Percentiles rank a stretch among this genome's conserved stretches.
These are phyloP conservation scores for Champsocephalus esox DNA, from an alignment of 2,797 vertebrate genomes.

Conservation along the genomic window DNA sequence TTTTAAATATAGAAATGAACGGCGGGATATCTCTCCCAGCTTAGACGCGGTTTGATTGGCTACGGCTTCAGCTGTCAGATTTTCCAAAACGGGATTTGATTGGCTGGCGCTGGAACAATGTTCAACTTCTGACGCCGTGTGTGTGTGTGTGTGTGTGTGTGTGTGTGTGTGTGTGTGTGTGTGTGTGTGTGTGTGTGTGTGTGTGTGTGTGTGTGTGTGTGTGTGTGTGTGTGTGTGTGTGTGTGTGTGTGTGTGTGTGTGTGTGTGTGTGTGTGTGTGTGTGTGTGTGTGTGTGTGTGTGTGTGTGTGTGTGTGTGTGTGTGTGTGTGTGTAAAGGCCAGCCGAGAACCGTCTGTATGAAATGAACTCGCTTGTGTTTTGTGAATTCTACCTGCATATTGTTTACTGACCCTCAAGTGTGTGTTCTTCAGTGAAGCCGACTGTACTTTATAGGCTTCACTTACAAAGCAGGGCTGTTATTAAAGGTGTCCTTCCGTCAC, in stretches of 20 bases:
- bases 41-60: too few relatives aligned
- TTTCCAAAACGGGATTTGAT: too few relatives aligned
- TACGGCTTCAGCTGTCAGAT: too few relatives aligned
- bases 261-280: constrained; percentile 23
- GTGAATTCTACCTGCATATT: constrained; percentile 6
- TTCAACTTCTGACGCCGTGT: too few relatives aligned
- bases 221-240: not conserved
- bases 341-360: not conserved
- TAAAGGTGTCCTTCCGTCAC: constrained; percentile 1
- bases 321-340: not conserved
- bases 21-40: too few relatives aligned
- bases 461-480: constrained; percentile 25
- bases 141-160: too few relatives aligned
- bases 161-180: too few relatives aligned
- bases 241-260: constrained; percentile 21
- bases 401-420: constrained; percentile 13
- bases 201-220: too few relatives aligned
- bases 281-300: not conserved
- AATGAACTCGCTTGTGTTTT: constrained; percentile 10
- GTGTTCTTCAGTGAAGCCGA: not conserved
- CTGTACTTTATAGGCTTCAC: constrained; percentile 1
- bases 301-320: not conserved
- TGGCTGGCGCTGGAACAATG: too few relatives aligned
- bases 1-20: too few relatives aligned
- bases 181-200: too few relatives aligned